Base-by-base conservation (phyloP, 2,888 invertebrate genomes). In the Cerastis leucographa region DNA sequence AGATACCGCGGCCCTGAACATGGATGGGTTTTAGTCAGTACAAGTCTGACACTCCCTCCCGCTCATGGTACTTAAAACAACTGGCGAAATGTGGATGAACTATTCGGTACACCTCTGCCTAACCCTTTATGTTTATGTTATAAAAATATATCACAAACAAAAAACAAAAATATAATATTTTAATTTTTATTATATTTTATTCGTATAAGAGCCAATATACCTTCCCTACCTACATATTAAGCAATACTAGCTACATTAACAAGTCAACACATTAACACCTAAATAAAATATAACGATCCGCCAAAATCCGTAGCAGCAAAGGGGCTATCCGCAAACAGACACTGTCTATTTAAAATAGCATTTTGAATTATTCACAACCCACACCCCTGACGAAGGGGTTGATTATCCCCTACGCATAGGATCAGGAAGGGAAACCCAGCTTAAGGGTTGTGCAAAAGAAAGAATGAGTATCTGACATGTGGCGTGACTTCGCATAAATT, bases 331-430 rank as follows among this genome's bases (percentile, higher is more conserved):
- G 81, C 85, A 89, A 84, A 89, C 87, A 90, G 87, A 90, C 88
- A 91, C 81, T 84, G 84, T 90, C 90, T 89, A 88, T 92, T 92
- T 92, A 90, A 92, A 92, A 90, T 87, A 86, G 87, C 87, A 89
- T 89, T 91, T 90, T 94, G 93, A 94, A 94, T 94, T 90, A 94
- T 94, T 94, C 93, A 94, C 89, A 83, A 86, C 87, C 87, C 90
- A 89, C 90, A 88, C 89, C 90, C 92, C 86, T 87, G 76, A 83
- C 81, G 81, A 90, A 92, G 91, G 93, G 94, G 94, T 92, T 93
- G 92, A 92, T 93, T 91, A 91, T 93, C 90, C 91, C 91, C 90
- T 87, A 87, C 85, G 90, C 83, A 86, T 80, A 87, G 89, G 89
- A 90, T 92, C 93, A 92, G 92, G 92, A 93, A 93, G 92, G 88